A percentile compares a stretch with the other conserved stretches of the same genome.
phyloP scores from a whole-genome alignment of 2,888 invertebrate genomes.

The Cataglyphis altisquamis region DNA sequence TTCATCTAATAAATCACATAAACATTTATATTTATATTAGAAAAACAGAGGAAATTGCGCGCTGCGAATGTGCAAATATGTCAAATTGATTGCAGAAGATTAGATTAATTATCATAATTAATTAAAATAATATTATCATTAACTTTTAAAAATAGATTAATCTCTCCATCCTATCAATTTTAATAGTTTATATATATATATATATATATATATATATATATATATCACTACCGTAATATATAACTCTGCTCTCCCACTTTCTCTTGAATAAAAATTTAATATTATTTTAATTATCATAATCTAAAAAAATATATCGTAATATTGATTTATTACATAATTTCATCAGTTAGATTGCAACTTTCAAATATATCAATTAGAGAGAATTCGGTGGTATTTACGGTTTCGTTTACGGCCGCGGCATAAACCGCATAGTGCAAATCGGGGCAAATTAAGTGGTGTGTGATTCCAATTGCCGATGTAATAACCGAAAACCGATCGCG shows the following conservation, averaged over 20 bases:
- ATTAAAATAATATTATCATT: not conserved
- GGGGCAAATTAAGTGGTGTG: slow-evolving; percentile 35
- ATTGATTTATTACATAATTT: not conserved
- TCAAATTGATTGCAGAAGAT: not conserved
- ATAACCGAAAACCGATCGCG: slow-evolving; percentile 56
- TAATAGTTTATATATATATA: not conserved
- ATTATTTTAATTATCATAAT: not conserved
- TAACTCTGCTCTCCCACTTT: not conserved
- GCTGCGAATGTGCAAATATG: not conserved
- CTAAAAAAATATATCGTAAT: not conserved
- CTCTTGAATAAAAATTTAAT: not conserved
- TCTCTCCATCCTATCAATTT: not conserved
- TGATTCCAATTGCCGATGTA: slow-evolving; percentile 34
- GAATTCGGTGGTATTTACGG: not conserved
- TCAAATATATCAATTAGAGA: slow-evolving; percentile 2
- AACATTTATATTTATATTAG: not conserved
- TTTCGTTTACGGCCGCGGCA: slow-evolving; percentile 65
- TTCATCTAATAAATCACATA: not conserved
- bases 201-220: not conserved
- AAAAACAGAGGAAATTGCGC: not conserved
- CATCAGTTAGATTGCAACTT: not conserved
- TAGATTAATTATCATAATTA: not conserved
- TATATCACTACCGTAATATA: not conserved
- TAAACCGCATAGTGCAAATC: slow-evolving; percentile 59
- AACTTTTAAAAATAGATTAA: not conserved